Conservation (phyloP, 53 echinoderm and acorn worm genomes). For the Astropecten irregularis region DNA sequence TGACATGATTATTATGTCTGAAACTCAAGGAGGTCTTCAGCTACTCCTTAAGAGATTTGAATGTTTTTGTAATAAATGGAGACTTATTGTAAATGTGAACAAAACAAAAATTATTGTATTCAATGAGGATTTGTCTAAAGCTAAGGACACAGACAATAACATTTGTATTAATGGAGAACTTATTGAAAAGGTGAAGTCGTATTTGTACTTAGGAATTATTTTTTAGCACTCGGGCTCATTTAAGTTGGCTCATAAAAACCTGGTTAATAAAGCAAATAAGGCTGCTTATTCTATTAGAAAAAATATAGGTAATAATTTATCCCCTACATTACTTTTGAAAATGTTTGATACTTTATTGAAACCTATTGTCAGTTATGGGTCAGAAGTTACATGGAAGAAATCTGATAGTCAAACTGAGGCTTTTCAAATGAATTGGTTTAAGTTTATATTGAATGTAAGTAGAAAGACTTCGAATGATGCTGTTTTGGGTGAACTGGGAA, state of each 20-base stretch:
- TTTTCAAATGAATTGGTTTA: conserved; percentile 2
- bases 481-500: conserved; percentile 21
- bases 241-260: not conserved
- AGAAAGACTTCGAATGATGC: conserved; percentile 20
- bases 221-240: not conserved
- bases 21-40: not conserved
- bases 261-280: not conserved
- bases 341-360: not conserved
- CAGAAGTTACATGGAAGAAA: conserved; percentile 1
- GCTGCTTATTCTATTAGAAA: not conserved
- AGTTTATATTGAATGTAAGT: conserved; percentile 1
- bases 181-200: not conserved
- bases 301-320: not conserved
- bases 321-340: not conserved
- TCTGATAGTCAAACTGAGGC: not conserved
- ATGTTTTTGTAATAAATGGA: not conserved
- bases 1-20: conserved; percentile 25
- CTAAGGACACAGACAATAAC: not conserved
- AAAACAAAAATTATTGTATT: conserved; percentile 17
- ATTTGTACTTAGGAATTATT: not conserved
- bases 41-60: not conserved
- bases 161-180: not conserved
- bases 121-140: not conserved
- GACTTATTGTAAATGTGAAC: conserved; percentile 6
- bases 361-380: not conserved